Base-by-base conservation (phyloP, 2,797 vertebrate genomes). In the Gymnoscopelus braueri region DNA sequence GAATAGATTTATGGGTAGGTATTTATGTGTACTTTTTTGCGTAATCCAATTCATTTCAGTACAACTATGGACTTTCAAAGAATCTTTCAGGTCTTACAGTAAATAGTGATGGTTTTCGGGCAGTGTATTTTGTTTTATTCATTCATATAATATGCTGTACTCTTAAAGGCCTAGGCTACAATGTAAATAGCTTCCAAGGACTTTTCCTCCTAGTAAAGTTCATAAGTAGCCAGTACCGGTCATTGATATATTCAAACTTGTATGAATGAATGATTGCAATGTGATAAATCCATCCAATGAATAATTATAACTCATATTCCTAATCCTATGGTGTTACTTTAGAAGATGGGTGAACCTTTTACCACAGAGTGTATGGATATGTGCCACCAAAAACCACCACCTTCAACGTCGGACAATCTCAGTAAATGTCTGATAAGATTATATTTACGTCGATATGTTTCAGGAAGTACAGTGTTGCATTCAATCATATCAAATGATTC, bases 21-120 rank as follows among this genome's bases (percentile, higher is more conserved):
- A 89, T 91, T 92, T 92, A 90, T 87, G 80, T 89, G 72, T 80
- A 65, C 77, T 79, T 87, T 87, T 59, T 19, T 19, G 70, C 86
- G 84, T 87, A 74, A 79, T 75, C 69, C 69, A 68, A 73, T 65
- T 74, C 71, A 73, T 24, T 84, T 81, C 73, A 53, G 50, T 67
- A 11, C 80, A 77, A 48, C 63, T 56, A 56, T 75, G 60, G 51
- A 63, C 24, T 69, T 72, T 55, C 60, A 68, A 54, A 75, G 29
- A 32, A 71, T 73, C 52, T 74, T 67, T 66, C 80, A 67, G 67
- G 72, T 84, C 64, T 69, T 66, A 44, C 39, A 44, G 39, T 44
- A 10, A 70, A 67, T 66, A 39, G 64, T 78, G 71, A 71, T 19
- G 39, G 13, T 49, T 35, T 56, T 74, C 72, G 74, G 69, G 58